phyloP scores from a whole-genome alignment of 1,140 invertebrate species.

The Tribolium madens region DNA sequence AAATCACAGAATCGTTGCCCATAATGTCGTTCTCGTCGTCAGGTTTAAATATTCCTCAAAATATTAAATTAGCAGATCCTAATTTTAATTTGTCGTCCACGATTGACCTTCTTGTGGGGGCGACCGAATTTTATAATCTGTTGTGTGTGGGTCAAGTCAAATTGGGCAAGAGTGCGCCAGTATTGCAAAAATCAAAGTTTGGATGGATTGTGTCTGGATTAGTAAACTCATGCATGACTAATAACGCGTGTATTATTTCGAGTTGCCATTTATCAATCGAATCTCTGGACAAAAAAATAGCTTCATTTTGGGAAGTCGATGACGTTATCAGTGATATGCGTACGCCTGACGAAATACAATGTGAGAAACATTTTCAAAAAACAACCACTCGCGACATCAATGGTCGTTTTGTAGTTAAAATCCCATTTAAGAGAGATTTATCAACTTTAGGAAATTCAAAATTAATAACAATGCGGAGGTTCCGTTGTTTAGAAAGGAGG shows the following conservation, averaged over 20 bases:
- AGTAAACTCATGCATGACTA: neutral
- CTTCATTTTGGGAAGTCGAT: conserved; percentile 61
- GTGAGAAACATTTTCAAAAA: conserved; percentile 37
- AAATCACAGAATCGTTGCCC: conserved; percentile 7
- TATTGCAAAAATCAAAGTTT: conserved; percentile 54
- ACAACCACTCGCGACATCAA: conserved; percentile 52
- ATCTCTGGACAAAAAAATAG: conserved; percentile 32
- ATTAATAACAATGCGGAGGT: conserved; percentile 16
- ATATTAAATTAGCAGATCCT: conserved; percentile 6
- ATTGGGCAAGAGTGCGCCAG: conserved; percentile 42
- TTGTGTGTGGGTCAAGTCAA: conserved; percentile 53
- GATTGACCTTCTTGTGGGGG: neutral
- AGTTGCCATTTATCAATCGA: neutral
- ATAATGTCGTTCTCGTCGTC: neutral
- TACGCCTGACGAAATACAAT: conserved; percentile 16
- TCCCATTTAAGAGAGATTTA: neutral
- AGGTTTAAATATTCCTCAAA: neutral
- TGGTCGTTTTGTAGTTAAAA: conserved; percentile 54
- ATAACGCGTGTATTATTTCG: neutral
- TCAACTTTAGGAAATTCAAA: conserved; percentile 25
- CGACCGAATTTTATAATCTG: conserved; percentile 58
- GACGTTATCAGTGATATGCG: conserved; percentile 14
- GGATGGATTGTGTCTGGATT: conserved; percentile 49
- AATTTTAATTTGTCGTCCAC: neutral
- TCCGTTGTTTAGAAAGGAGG: conserved; percentile 21